Conservation (phyloP, 2,113 vertebrate species). For the Oncorhynchus masou region DNA sequence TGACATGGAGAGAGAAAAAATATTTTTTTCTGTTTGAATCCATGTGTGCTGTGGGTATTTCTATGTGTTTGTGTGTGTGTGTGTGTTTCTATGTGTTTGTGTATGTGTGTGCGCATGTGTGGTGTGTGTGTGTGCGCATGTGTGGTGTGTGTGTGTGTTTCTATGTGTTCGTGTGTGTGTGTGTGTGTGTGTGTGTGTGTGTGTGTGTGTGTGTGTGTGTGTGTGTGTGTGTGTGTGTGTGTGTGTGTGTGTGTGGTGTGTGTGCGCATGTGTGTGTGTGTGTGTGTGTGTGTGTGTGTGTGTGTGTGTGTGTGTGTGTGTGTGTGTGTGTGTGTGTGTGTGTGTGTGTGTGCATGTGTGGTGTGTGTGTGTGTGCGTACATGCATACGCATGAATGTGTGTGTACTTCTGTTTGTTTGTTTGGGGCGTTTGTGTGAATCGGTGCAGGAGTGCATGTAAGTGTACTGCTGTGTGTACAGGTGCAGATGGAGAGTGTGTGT, state of each 20-base stretch:
- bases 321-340: not conserved
- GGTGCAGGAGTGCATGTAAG: constrained; percentile 5
- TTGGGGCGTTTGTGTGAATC: constrained; percentile 10
- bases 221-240: too few relatives aligned
- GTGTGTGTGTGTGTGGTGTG: too few relatives aligned
- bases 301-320: constrained; percentile 2
- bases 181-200: too few relatives aligned
- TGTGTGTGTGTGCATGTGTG: not conserved
- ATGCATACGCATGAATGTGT: not conserved
- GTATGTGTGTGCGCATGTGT: too few relatives aligned
- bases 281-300: constrained; percentile 6
- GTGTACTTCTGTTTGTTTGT: constrained; percentile 1
- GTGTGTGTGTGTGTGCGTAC: not conserved
- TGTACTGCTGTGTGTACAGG: constrained; percentile 5
- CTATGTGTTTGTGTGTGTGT: constrained; percentile 3
- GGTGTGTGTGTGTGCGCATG: too few relatives aligned
- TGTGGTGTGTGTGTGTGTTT: too few relatives aligned
- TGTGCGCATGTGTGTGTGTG: not conserved
- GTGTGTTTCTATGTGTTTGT: not conserved
- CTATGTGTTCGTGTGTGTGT: too few relatives aligned
- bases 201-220: not conserved
- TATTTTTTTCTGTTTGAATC: constrained; percentile 48
- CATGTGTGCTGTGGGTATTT: constrained; percentile 17
- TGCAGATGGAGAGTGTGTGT: constrained; percentile 6
- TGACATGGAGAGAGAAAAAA: constrained; percentile 40